Base-by-base conservation (phyloP, 2,113 vertebrate species). In the Gymnorhina tibicen region DNA sequence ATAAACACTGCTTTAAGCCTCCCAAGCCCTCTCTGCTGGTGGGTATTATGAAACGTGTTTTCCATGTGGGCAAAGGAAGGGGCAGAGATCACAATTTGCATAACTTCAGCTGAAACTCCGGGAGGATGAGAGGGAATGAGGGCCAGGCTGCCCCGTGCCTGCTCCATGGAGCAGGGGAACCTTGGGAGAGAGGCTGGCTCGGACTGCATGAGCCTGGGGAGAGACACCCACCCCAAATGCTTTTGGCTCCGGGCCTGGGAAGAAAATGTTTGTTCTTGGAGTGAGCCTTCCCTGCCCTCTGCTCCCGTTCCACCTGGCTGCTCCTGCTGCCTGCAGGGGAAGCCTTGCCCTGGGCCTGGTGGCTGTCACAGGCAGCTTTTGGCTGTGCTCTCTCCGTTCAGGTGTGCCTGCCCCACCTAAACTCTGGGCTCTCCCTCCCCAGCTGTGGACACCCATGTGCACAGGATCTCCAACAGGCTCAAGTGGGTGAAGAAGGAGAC, bases 401-500 rank as follows among this genome's bases (percentile, higher is more conserved):
- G 94, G 58, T 87, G 20, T 73, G 16, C 50, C 83, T 93, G 68
- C 56, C 68, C 20, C 49, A 63, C 59, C 91, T 93, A 64, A 96
- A 81, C 74, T 96, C 81, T 82, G 74, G 35, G 46, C 74, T 87
- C 91, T 96, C 91, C 94, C 85, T 90, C 53, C 68, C 78, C 85
- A 99, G 99, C 99, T 18, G 99, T 99, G 96, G 99, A 99, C 98
- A 99, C 99, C 27, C 99, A 99, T 0, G 99, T 99, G 67, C 99
- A 99, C 96, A 98, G 99, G 59, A 99, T 99, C 76, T 94, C 98
- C 8, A 99, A 99, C 94, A 97, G 99, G 44, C 97, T 99, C 84
- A 91, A 97, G 81, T 99, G 99, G 99, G 97, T 98, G 78, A 98
- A 89, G 96, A 98, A 97, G 55, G 79, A 91, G 23, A 99, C 98